Conservation (phyloP, 1,140 invertebrate species). For the Ceratina japonica region DNA sequence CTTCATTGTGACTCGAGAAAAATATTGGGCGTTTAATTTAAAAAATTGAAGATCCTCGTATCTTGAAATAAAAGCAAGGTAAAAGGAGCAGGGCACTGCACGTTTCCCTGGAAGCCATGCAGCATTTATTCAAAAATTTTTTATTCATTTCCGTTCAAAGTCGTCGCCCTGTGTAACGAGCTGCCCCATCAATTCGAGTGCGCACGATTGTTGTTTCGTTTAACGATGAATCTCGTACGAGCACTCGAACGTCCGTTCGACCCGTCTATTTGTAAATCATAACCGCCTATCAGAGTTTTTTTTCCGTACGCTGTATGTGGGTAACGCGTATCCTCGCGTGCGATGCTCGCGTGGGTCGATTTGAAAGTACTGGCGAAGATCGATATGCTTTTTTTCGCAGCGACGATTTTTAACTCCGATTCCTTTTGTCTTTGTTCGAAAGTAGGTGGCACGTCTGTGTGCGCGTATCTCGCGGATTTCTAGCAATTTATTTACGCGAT, state of each 20-base stretch:
- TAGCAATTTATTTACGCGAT: conserved; percentile 9
- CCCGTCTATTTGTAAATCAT: conserved; percentile 21
- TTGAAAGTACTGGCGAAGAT: neutral
- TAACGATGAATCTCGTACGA: conserved; percentile 17
- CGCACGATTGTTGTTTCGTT: neutral
- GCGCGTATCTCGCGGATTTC: neutral
- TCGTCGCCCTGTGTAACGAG: conserved; percentile 2
- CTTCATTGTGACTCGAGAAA: too few relatives aligned
- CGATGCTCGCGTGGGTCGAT: neutral
- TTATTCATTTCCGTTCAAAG: too few relatives aligned
- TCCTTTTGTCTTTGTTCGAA: neutral
- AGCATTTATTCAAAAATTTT: too few relatives aligned
- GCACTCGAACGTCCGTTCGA: neutral
- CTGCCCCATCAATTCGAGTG: neutral
- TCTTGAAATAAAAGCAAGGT: too few relatives aligned
- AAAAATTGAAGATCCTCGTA: too few relatives aligned
- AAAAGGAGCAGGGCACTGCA: too few relatives aligned
- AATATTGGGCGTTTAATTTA: too few relatives aligned
- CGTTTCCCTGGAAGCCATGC: too few relatives aligned
- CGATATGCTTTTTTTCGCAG: neutral
- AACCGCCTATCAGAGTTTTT: neutral
- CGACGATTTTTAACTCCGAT: neutral
- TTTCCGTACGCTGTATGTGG: neutral
- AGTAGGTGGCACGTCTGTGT: conserved; percentile 4
- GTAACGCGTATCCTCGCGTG: neutral